A percentile compares a stretch with the other conserved stretches of the same genome.
phyloP scores from a whole-genome alignment of 2,888 invertebrate genomes.

The Loripinus fragilis region DNA sequence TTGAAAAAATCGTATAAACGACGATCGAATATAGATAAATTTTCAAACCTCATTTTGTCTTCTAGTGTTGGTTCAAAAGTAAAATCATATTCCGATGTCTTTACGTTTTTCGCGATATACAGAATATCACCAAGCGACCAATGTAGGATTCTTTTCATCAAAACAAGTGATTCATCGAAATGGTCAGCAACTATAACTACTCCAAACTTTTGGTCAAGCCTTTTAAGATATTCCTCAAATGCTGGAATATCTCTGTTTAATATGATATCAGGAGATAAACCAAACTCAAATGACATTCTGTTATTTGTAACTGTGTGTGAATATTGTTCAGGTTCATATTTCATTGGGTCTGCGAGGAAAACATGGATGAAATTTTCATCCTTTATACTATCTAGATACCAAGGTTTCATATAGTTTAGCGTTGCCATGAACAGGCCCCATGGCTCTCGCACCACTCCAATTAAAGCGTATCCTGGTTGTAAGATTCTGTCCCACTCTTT shows the following conservation, averaged over 20 bases:
- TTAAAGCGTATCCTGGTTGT: slow-evolving; percentile 36
- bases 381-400: slow-evolving; percentile 24
- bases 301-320: slow-evolving; percentile 46
- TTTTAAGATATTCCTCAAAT: slow-evolving; percentile 39
- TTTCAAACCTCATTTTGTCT: slow-evolving; percentile 28
- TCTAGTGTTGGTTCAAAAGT: slow-evolving; percentile 26
- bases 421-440: slow-evolving; percentile 44
- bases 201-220: slow-evolving; percentile 49
- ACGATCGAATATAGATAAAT: slow-evolving; percentile 47
- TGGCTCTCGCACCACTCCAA: slow-evolving; percentile 56
- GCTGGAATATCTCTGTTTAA: slow-evolving; percentile 32
- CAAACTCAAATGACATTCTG: slow-evolving; percentile 55
- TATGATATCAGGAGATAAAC: slow-evolving; percentile 47
- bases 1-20: slow-evolving; percentile 54
- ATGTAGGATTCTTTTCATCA: slow-evolving; percentile 44
- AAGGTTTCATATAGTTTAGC: slow-evolving; percentile 50
- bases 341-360: slow-evolving; percentile 31
- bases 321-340: slow-evolving; percentile 28
- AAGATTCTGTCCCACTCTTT: slow-evolving; percentile 44
- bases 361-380: slow-evolving; percentile 29
- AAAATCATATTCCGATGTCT: slow-evolving; percentile 21
- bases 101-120: slow-evolving; percentile 56
- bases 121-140: slow-evolving; percentile 54
- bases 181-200: slow-evolving; percentile 51
- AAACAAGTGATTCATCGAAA: slow-evolving; percentile 56